Evolutionary conservation across 1,140 invertebrate species (phyloP).

Genomic region (Steinernema feltiae): DNA sequence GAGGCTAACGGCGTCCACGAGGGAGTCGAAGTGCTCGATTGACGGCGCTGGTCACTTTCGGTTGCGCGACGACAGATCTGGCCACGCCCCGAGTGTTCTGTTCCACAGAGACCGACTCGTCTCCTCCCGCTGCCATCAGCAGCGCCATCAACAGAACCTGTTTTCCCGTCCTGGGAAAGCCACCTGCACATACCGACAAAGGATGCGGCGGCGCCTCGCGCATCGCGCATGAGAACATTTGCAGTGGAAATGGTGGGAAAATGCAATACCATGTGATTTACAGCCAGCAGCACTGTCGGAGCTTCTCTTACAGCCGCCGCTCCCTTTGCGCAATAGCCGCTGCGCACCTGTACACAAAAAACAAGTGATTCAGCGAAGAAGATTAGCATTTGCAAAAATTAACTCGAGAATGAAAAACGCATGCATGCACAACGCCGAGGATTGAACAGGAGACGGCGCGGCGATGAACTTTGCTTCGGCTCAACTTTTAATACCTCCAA

Average conservation of each 20-base stretch:
- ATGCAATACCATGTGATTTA: slow-evolving; percentile 5
- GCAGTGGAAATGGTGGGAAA: slow-evolving; percentile 1
- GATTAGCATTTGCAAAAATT: no score
- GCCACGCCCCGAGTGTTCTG: background rate
- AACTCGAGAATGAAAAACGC: no score
- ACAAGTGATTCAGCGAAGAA: background rate
- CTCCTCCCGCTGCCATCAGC: slow-evolving; percentile 3
- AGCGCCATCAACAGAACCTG: background rate
- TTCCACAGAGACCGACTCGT: background rate
- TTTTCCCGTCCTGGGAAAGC: background rate
- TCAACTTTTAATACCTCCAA: background rate
- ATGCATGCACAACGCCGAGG: no score
- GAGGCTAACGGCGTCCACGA: background rate
- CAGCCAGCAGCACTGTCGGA: background rate
- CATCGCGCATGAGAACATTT: background rate
- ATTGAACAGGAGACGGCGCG: background rate
- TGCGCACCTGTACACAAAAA: no score
- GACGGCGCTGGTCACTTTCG: background rate
- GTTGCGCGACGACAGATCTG: background rate
- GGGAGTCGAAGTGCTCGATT: background rate
- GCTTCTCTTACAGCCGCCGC: background rate
- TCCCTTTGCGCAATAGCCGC: background rate
- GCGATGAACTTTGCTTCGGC: no score
- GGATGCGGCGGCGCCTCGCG: background rate
- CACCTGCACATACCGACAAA: slow-evolving; percentile 13